Evolutionary conservation across 2,797 vertebrate species (phyloP).

Genomic region (Basileuterus tristriatus): DNA sequence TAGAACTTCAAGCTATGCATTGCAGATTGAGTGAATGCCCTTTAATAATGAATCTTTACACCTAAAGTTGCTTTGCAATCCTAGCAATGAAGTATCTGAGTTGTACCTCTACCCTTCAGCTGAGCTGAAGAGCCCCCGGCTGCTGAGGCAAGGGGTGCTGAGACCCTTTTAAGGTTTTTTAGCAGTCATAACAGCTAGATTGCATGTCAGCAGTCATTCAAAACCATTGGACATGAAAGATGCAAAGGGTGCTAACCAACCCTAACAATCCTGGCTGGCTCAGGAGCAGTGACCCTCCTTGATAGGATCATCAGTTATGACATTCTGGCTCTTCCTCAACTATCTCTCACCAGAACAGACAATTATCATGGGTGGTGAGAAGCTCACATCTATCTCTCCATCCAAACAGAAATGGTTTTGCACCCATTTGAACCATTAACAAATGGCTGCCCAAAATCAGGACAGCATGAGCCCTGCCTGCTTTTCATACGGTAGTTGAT

Average conservation of each 20-base stretch:
- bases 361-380: neutral
- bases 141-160: neutral
- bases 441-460: neutral
- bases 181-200: neutral
- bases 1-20: neutral
- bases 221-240: neutral
- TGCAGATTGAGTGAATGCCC: neutral
- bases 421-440: accelerated
- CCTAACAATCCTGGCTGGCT: neutral
- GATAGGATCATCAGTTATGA: neutral
- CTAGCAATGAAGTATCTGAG: neutral
- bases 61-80: neutral
- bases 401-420: neutral
- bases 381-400: neutral
- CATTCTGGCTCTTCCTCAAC: neutral
- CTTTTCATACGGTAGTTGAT: neutral
- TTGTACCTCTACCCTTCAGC: neutral
- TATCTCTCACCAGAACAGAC: neutral
- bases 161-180: neutral
- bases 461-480: accelerated
- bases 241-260: neutral
- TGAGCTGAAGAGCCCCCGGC: neutral
- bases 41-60: neutral
- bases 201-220: neutral
- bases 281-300: neutral